Percentiles rank a stretch among this genome's conserved stretches.
Evolutionary conservation across 2,888 invertebrate species (phyloP).

Genomic region (Polydesmus complanatus): DNA sequence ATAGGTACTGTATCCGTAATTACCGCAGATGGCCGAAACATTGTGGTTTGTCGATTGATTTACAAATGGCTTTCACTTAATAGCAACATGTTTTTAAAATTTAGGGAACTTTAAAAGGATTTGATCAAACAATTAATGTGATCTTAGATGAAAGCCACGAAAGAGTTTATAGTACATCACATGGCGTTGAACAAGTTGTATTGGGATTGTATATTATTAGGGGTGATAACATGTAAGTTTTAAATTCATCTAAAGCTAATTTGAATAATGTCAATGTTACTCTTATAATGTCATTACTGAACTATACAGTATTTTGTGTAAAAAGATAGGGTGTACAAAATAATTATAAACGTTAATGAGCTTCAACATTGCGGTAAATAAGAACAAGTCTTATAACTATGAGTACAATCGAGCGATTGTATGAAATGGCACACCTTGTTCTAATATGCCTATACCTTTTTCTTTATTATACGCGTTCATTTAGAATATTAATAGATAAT

Average conservation of each 20-base stretch:
- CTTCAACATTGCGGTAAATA: no score
- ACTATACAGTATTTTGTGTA: no score
- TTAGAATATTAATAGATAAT: conserved; percentile 1
- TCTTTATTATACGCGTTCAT: background rate
- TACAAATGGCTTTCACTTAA: background rate
- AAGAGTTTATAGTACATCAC: conserved; percentile 82
- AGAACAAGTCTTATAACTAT: no score
- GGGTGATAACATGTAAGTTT: conserved; percentile 83
- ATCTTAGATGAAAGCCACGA: conserved; percentile 97
- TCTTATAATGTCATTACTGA: background rate
- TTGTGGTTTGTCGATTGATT: conserved; percentile 50
- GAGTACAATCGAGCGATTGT: no score
- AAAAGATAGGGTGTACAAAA: no score
- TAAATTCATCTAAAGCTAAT: background rate
- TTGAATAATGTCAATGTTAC: background rate
- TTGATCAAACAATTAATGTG: conserved; percentile 98
- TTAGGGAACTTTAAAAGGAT: conserved; percentile 89
- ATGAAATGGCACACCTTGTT: no score
- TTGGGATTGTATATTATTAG: conserved; percentile 93
- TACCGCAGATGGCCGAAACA: conserved; percentile 89
- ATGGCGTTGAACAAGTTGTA: conserved; percentile 89
- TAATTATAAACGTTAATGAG: no score
- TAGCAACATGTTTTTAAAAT: conserved; percentile 23
- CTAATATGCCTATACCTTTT: no score
- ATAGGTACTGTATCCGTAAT: conserved; percentile 80